Base-by-base conservation (phyloP, 2,797 vertebrate genomes). In the Hypotaenidia philippensis region DNA sequence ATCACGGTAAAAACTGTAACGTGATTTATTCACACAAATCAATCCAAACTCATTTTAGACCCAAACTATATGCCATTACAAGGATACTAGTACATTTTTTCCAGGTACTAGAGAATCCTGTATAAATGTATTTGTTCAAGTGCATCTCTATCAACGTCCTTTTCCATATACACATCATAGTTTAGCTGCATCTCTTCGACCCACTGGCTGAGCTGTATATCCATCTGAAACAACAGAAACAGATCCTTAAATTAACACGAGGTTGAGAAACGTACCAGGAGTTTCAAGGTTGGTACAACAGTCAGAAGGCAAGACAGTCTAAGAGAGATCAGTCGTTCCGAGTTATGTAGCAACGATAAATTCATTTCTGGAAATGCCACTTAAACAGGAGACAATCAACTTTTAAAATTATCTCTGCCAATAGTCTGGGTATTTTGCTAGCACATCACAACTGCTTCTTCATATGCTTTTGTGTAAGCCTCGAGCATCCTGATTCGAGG, bases 111-210 rank as follows among this genome's bases (percentile, higher is more conserved):
- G 25, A 98, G 84, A 95, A 99, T 98, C 70, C 95, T 98, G 96
- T 99, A 99, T 52, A 99, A 98, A 96, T 99, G 99, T 95, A 99
- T 99, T 97, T 99, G 98, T 96, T 98, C 97, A 11, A 99, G 98
- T 3, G 98, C 97, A 70, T 99, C 98, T 53, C 95, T 97, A 97
- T 99, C 99, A 16, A 89, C 74, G 77, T 99, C 98, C 89, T 96
- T 97, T 89, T 98, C 98, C 94, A 98, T 65, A 94, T 92, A 98
- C 10, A 98, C 95, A 36, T 98, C 93, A 29, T 98, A 98, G 95
- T 98, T 97, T 41, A 99, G 84, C 57, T 98, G 98, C 60, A 99
- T 45, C 89, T 99, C 98, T 98, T 99, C 98, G 11, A 99, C 98
- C 99, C 99, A 99, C 6, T 97, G 80, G 82, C 95, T 96, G 19